Conservation (phyloP, 2,113 vertebrate genomes). For the Dipodomys stephensi region DNA sequence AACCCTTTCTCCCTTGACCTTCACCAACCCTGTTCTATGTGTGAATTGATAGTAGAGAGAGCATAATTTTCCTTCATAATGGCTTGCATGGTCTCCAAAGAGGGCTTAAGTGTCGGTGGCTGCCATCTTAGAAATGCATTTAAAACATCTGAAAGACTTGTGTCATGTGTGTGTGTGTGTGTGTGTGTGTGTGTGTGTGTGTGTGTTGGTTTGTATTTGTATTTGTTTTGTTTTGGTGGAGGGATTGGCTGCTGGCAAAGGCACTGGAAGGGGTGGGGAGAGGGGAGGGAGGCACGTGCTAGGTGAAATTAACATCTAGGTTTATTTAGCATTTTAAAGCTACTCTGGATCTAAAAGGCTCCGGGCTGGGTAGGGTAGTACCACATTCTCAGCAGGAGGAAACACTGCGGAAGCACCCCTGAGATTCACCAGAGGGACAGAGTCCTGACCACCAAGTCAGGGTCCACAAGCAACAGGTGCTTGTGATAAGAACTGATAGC, state of each 20-base stretch:
- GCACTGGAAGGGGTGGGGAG: not conserved
- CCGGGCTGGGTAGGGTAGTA: not conserved
- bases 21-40: not conserved
- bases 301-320: not conserved
- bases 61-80: not conserved
- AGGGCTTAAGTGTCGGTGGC: not conserved
- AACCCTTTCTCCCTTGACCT: not conserved
- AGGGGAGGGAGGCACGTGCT: too few relatives aligned
- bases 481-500: not conserved
- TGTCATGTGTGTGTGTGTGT: too few relatives aligned
- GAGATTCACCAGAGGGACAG: not conserved
- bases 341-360: not conserved
- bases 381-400: not conserved
- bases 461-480: not conserved
- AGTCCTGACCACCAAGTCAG: not conserved
- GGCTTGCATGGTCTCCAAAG: not conserved
- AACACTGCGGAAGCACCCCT: rapidly evolving
- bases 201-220: too few relatives aligned
- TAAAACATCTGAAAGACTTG: not conserved
- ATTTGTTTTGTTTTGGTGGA: too few relatives aligned
- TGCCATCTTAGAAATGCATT: not conserved
- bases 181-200: too few relatives aligned
- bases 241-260: not conserved
- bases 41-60: not conserved
- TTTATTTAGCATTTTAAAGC: not conserved